Conservation (phyloP, 2,888 invertebrate species). For the Junonia oenone region DNA sequence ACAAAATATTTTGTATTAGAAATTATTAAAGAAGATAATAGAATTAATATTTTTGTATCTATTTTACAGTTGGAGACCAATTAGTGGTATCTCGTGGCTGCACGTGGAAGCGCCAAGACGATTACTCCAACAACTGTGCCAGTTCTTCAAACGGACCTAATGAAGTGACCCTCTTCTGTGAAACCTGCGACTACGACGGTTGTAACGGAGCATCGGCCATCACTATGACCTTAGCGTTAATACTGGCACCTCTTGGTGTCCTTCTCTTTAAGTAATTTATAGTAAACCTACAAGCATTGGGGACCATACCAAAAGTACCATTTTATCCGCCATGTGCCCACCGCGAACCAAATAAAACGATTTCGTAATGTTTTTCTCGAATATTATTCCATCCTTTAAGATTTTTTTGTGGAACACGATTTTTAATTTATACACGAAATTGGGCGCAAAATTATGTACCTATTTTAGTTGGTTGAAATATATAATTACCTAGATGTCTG, state of each 20-base stretch:
- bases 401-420: not conserved
- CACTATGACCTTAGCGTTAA: slow-evolving; percentile 61
- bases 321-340: slow-evolving; percentile 29
- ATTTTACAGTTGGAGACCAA: slow-evolving; percentile 72
- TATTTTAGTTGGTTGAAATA: too few species aligned
- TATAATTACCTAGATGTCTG: too few species aligned
- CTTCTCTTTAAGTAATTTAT: slow-evolving; percentile 60
- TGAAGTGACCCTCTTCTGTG: slow-evolving; percentile 80
- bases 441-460: too few species aligned
- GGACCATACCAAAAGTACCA: slow-evolving; percentile 27
- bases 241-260: slow-evolving; percentile 58
- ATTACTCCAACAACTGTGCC: slow-evolving; percentile 72
- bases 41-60: too few species aligned
- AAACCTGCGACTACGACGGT: slow-evolving; percentile 83
- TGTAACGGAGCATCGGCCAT: slow-evolving; percentile 81
- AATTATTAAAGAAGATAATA: too few species aligned
- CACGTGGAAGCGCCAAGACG: slow-evolving; percentile 78
- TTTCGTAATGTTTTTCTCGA: not conserved
- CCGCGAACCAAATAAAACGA: slow-evolving; percentile 23
- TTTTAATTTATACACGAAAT: not conserved
- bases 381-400: not conserved
- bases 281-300: slow-evolving; percentile 6
- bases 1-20: too few species aligned
- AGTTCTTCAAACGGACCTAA: slow-evolving; percentile 66
- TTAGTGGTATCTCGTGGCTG: slow-evolving; percentile 78